Evolutionary conservation across 2,888 invertebrate species (phyloP).

Genomic region (Torymus texanus): DNA sequence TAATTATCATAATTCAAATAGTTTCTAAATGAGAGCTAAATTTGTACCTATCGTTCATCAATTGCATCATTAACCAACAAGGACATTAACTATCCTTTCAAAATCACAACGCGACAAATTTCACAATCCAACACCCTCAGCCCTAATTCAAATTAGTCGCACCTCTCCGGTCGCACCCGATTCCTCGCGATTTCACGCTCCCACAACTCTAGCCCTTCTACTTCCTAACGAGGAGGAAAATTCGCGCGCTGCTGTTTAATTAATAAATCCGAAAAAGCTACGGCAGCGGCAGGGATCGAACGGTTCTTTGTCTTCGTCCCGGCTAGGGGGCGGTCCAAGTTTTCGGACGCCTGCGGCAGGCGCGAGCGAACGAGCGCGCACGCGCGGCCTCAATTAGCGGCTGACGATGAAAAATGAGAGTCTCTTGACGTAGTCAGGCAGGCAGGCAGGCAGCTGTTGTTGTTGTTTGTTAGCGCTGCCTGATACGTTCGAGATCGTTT

Average conservation of each 20-base stretch:
- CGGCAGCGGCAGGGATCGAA: slow-evolving; percentile 12
- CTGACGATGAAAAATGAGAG: slow-evolving; percentile 66
- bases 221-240: slow-evolving; percentile 30
- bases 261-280: slow-evolving; percentile 40
- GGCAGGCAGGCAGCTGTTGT: slow-evolving; percentile 7
- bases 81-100: no score
- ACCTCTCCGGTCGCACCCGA: background rate
- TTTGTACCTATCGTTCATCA: no score
- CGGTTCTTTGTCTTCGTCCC: slow-evolving; percentile 38
- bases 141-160: no score
- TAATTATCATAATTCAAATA: no score
- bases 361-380: slow-evolving; percentile 54
- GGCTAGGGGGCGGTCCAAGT: slow-evolving; percentile 46
- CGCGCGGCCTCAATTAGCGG: slow-evolving; percentile 64
- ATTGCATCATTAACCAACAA: no score
- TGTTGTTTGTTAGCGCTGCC: background rate
- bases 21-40: no score
- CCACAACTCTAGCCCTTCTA: background rate
- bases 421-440: background rate
- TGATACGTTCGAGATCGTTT: no score
- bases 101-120: no score
- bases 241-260: slow-evolving; percentile 40
- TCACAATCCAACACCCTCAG: no score
- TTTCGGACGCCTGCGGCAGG: slow-evolving; percentile 34
- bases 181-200: slow-evolving; percentile 31